Conservation (phyloP, 2,113 vertebrate genomes). For the Edolisoma coerulescens region DNA sequence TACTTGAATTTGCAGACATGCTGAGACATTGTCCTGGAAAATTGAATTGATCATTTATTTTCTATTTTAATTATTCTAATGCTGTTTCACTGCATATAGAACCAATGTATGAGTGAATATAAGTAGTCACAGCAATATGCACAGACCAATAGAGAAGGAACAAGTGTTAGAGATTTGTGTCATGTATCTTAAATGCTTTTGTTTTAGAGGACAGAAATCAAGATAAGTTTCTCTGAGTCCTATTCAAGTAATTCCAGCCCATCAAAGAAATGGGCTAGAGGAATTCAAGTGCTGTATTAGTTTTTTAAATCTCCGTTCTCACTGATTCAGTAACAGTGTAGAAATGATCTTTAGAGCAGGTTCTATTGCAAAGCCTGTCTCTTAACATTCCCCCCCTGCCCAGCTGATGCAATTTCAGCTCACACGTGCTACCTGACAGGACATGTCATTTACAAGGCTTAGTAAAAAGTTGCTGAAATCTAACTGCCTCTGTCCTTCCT, state of each 20-base stretch:
- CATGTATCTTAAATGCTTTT: background rate
- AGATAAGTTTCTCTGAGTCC: background rate
- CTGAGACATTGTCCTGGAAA: background rate
- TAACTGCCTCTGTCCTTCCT: background rate
- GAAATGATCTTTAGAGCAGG: background rate
- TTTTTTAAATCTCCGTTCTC: background rate
- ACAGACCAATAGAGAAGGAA: background rate
- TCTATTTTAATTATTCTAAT: background rate
- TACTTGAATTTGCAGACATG: background rate
- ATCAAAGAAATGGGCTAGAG: background rate
- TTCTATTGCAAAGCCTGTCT: background rate
- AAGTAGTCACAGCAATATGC: background rate
- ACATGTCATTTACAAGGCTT: background rate
- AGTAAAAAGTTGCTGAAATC: background rate
- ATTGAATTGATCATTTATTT: background rate
- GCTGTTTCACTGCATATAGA: background rate
- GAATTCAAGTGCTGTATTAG: background rate
- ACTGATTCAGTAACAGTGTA: background rate
- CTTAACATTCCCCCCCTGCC: background rate
- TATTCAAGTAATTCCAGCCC: background rate
- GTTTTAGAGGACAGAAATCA: background rate
- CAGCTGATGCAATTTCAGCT: background rate
- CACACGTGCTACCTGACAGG: background rate
- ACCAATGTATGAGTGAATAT: background rate
- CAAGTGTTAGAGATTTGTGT: background rate